These are phyloP conservation scores for Spizella passerina DNA, from an alignment of 2,797 vertebrate genomes.

Conservation along the genomic window DNA sequence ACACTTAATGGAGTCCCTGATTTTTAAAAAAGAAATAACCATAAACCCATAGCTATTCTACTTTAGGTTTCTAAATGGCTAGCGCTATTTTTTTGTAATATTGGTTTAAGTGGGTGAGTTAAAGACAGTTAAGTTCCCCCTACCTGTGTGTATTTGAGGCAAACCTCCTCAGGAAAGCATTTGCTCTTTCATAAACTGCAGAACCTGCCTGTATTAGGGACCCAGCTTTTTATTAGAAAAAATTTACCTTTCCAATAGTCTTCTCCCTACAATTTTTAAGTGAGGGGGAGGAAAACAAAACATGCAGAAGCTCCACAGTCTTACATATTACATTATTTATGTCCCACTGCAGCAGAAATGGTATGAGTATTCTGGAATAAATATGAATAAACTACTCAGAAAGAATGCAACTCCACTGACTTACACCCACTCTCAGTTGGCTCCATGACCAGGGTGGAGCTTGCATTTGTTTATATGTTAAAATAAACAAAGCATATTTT, in stretches of 20 bases:
- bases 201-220: not conserved
- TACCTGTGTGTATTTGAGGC: fast-evolving
- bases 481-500: conserved; percentile 41
- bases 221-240: not conserved
- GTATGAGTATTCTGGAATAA: not conserved
- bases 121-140: not conserved
- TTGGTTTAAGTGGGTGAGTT: not conserved
- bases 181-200: not conserved
- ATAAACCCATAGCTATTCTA: not conserved
- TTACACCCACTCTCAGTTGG: conserved; percentile 24
- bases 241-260: not conserved
- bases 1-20: not conserved
- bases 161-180: not conserved
- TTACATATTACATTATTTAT: fast-evolving
- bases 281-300: not conserved
- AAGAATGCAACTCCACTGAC: not conserved
- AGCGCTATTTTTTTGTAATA: not conserved
- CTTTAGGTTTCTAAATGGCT: not conserved
- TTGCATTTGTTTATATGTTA: conserved; percentile 23
- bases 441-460: conserved; percentile 45
- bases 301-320: not conserved
- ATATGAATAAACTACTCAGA: not conserved
- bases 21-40: not conserved
- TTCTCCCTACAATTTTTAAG: not conserved
- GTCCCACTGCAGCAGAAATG: not conserved